Evolutionary conservation across 2,888 invertebrate species (phyloP), one percentile per base, ranked within the genome.

Genomic region (Ectemnius lituratus): DNA sequence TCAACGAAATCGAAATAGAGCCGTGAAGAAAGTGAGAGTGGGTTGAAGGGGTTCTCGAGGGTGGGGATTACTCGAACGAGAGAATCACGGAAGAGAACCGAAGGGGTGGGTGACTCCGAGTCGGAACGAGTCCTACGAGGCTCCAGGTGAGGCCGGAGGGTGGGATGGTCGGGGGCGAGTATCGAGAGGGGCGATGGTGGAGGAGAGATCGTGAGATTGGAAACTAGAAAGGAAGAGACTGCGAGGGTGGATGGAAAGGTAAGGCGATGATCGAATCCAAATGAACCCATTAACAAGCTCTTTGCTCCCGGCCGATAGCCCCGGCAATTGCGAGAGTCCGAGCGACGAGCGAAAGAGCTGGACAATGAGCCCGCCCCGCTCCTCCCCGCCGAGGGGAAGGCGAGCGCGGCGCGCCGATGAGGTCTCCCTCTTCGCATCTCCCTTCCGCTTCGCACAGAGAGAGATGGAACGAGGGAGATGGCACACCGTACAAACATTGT

Each of bases 251-350:
- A 84, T 82, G 73, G 84, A 81, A 84, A 80, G 83, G 87, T 84
- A 85, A 86, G 86, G 82, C 83, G 87, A 86, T 86, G 86, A 88
- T 89, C 87, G 87, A 88, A 87, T 88, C 87, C 86, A 88, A 89
- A 88, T 86, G 88, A 89, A 89, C 84, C 88, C 88, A 90, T 90
- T 90, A 89, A 90, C 89, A 88, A 88, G 87, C 86, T 87, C 87
- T 85, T 89, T 87, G 85, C 82, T 85, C 80, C 78, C 66, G 73
- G 61, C 78, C 71, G 73, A 63, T 67, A 67, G 67, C 70, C 76
- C 77, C 77, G 80, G 76, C 84, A 81, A 85, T 86, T 70, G 69
- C 75, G 75, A 64, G 63, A 59, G 67, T 69, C 64, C 70, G 73
- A 73, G 63, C 59, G 62, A 67, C 57, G 46, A 23, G 28, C 20